Evolutionary conservation across 2,888 invertebrate species (phyloP), one percentile per base, ranked within the genome.

Genomic region (Crepidodera aurea): DNA sequence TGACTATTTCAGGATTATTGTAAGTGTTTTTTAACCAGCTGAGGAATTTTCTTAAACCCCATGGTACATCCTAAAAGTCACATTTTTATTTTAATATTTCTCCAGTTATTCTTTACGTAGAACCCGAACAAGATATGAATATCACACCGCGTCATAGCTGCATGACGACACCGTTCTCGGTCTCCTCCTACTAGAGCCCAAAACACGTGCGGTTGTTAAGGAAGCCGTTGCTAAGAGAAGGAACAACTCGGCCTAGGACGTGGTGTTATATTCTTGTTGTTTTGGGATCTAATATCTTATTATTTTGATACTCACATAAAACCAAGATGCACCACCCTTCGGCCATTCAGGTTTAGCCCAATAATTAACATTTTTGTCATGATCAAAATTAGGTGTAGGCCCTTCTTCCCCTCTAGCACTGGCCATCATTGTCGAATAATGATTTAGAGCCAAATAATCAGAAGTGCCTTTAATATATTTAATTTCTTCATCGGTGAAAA

Each of bases 371-470:
- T 69, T 84, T 84, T 19, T 74, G 75, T 84, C 84, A 6, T 32
- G 29, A 7, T 39, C 53, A 15, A 48, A 64, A 48, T 64, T 68
- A 6, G 64, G 64, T 13, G 1, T 27, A 2, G 58, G 53, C 7
- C 40, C 48, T 12, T 64, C 48, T 12, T 64, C 66, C 1, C 12
- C 25, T 10, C 59, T 51, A 13, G 59, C 63, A 13, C 50, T 51
- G 83, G 80, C 82, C 71, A 87, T 70, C 66, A 81, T 80, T 0
- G 87, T 84, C 0, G 90, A 88, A 74, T 93, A 94, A 61, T 88
- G 86, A 75, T 93, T 93, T 4, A 93, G 76, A 0, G 90, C 92
- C 54, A 93, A 82, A 78, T 89, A 91, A 75, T 94, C 92, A 1
- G 84, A 83, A 0, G 90, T 87, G 0, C 85, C 88, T 22, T 79